phyloP scores from a whole-genome alignment of 1,140 invertebrate species.

The Dinothrombium tinctorium region DNA sequence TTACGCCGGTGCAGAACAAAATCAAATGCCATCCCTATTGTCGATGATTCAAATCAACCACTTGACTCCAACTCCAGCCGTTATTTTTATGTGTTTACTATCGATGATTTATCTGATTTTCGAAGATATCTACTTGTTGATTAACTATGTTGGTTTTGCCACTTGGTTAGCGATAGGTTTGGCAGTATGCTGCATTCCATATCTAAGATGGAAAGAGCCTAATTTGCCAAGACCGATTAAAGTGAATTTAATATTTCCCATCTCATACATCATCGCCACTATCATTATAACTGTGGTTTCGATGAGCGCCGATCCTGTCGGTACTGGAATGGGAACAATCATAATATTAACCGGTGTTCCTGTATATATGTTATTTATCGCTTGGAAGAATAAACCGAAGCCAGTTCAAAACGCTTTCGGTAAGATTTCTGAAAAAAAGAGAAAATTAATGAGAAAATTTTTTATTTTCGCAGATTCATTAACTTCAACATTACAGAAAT shows the following conservation, averaged over 20 bases:
- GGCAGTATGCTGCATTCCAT: slow-evolving; percentile 74
- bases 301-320: slow-evolving; percentile 67
- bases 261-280: slow-evolving; percentile 69
- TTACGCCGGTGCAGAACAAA: slow-evolving; percentile 80
- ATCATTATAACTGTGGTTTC: slow-evolving; percentile 84
- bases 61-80: slow-evolving; percentile 77
- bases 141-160: slow-evolving; percentile 95
- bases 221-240: slow-evolving; percentile 70
- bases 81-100: slow-evolving; percentile 66
- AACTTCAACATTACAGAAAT: slow-evolving; percentile 20
- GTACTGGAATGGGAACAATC: slow-evolving; percentile 71
- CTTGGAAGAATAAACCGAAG: slow-evolving; percentile 63
- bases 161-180: slow-evolving; percentile 95
- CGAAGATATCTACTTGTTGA: slow-evolving; percentile 74
- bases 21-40: slow-evolving; percentile 85
- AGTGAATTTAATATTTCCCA: slow-evolving; percentile 63
- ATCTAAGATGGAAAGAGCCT: slow-evolving; percentile 66
- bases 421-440: slow-evolving; percentile 25
- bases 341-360: slow-evolving; percentile 84
- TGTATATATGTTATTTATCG: slow-evolving; percentile 69
- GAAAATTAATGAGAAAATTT: neutral
- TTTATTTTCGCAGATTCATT: slow-evolving; percentile 16
- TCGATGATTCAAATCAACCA: slow-evolving; percentile 78
- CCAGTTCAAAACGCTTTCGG: slow-evolving; percentile 41
- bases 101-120: slow-evolving; percentile 77